A percentile compares a stretch with the other conserved stretches of the same genome.
These are phyloP conservation scores for Bellardia bayeri DNA, from an alignment of 2,888 invertebrate genomes.

Conservation along the genomic window DNA sequence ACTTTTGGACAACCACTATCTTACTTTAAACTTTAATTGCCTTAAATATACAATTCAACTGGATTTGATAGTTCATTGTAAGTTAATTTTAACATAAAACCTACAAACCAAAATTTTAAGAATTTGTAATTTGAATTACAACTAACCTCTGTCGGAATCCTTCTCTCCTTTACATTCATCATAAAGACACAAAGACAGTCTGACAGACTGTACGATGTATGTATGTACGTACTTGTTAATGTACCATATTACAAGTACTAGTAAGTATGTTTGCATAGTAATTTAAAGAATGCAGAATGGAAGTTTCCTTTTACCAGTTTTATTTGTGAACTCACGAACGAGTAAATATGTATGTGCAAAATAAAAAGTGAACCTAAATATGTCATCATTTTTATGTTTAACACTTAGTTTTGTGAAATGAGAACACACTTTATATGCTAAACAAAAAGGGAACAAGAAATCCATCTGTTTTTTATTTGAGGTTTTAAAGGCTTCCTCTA, in stretches of 20 bases:
- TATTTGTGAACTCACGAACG: slow-evolving; percentile 23
- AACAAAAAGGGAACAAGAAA: slow-evolving; percentile 52
- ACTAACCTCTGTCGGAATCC: background rate
- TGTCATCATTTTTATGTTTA: slow-evolving; percentile 69
- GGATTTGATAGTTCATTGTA: too few relatives aligned
- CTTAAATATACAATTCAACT: too few relatives aligned
- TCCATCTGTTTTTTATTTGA: slow-evolving; percentile 62
- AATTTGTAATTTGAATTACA: too few relatives aligned
- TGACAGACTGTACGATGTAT: background rate
- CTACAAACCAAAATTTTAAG: too few relatives aligned
- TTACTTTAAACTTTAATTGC: too few relatives aligned
- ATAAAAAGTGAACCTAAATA: slow-evolving; percentile 49
- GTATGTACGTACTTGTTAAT: background rate
- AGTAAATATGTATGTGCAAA: background rate
- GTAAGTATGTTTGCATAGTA: slow-evolving; percentile 42
- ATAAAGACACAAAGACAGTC: background rate
- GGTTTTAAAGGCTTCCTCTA: slow-evolving; percentile 68
- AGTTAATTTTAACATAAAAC: too few relatives aligned
- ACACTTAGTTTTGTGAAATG: slow-evolving; percentile 61
- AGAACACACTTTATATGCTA: background rate
- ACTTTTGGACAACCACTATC: too few relatives aligned
- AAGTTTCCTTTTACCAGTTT: slow-evolving; percentile 27
- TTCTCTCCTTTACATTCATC: slow-evolving; percentile 27
- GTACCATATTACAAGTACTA: background rate
- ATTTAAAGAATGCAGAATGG: slow-evolving; percentile 45